Conservation (phyloP, 2,113 vertebrate genomes). For the Caranx ignobilis region DNA sequence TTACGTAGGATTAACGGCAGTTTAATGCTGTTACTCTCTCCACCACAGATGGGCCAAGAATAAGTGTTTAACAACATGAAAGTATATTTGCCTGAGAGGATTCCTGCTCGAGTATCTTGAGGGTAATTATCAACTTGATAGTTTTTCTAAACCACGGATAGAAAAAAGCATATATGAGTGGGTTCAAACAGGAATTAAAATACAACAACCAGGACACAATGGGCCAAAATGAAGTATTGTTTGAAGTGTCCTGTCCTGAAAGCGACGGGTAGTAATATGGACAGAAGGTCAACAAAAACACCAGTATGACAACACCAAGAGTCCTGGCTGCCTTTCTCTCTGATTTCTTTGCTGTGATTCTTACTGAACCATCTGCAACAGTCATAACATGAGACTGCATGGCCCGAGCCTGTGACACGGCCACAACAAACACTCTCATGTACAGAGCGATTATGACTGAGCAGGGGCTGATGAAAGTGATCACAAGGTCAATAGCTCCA, state of each 20-base stretch:
- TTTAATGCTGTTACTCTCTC: neutral
- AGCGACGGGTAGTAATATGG: conserved; percentile 58
- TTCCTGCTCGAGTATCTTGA: conserved; percentile 45
- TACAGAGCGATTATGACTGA: conserved; percentile 64
- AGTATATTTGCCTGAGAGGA: conserved; percentile 46
- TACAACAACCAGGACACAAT: conserved; percentile 55
- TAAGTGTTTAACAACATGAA: neutral
- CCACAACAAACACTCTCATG: conserved; percentile 66
- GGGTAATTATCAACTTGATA: conserved; percentile 67
- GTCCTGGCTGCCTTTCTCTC: conserved; percentile 74
- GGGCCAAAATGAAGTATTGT: conserved; percentile 17
- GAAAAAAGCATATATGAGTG: conserved; percentile 75
- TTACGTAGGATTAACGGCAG: neutral
- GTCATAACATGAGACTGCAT: conserved; percentile 30
- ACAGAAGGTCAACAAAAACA: conserved; percentile 69
- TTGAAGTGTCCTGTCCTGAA: conserved; percentile 42
- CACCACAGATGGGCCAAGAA: neutral
- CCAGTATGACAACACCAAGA: conserved; percentile 61
- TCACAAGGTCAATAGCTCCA: conserved; percentile 53
- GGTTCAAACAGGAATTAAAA: conserved; percentile 72
- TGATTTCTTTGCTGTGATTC: conserved; percentile 48
- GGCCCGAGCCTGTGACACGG: conserved; percentile 68
- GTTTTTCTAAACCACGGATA: conserved; percentile 77
- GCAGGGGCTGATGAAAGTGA: conserved; percentile 67
- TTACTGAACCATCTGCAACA: neutral